phyloP scores from a whole-genome alignment of 2,888 invertebrate genomes.

The Thymelicus acteon region DNA sequence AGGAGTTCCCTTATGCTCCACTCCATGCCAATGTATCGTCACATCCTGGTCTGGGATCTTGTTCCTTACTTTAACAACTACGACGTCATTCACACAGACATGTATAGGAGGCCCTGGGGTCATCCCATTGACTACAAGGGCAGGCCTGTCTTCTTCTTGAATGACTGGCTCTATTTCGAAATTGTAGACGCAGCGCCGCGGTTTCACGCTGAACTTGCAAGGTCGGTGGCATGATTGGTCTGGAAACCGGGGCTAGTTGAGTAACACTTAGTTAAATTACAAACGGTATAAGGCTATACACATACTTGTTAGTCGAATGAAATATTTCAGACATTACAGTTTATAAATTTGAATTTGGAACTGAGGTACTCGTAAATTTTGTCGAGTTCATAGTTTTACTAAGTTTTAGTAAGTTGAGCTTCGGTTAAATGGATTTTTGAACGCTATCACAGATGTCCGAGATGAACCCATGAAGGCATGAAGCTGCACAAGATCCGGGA shows the following conservation, averaged over 20 bases:
- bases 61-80: constrained; percentile 90
- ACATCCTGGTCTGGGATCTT: constrained; percentile 87
- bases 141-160: constrained; percentile 60
- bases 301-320: background rate
- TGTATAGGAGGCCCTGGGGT: constrained; percentile 84
- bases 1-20: constrained; percentile 85
- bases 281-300: background rate
- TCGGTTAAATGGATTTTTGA: no score
- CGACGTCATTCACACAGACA: constrained; percentile 89
- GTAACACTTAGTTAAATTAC: constrained; percentile 24
- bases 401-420: no score
- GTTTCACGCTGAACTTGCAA: constrained; percentile 81
- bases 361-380: no score
- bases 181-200: constrained; percentile 69
- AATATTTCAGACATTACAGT: no score
- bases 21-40: constrained; percentile 92
- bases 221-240: constrained; percentile 76
- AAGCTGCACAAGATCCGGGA: no score
- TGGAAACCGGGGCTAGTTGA: constrained; percentile 52
- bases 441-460: no score
- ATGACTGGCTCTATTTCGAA: constrained; percentile 69
- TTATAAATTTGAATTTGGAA: no score
- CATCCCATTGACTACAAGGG: constrained; percentile 67
- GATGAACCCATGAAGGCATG: no score
- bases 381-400: no score